These are phyloP conservation scores for Mesodorylaimus sp. DNA, from an alignment of 2,888 invertebrate genomes.

Conservation along the genomic window DNA sequence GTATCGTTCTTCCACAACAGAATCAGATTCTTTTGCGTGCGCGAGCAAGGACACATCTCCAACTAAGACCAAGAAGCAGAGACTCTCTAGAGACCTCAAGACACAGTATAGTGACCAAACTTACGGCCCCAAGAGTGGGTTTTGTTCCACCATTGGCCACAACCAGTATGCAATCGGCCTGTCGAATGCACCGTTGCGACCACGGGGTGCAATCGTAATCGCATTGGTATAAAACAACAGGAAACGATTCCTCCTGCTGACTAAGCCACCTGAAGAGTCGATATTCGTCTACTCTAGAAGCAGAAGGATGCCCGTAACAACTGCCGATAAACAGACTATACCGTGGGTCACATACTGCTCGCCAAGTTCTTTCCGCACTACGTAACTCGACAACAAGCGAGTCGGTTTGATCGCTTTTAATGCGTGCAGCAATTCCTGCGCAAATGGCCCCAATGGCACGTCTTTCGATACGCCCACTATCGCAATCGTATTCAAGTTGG, in stretches of 20 bases:
- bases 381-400: constrained; percentile 66
- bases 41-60: constrained; percentile 37
- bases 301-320: neutral
- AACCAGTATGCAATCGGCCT: constrained; percentile 92
- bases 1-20: constrained; percentile 55
- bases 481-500: constrained; percentile 84
- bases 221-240: constrained; percentile 87
- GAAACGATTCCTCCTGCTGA: constrained; percentile 89
- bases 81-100: neutral
- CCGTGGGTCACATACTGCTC: no score
- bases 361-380: constrained; percentile 70
- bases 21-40: constrained; percentile 90
- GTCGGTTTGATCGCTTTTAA: constrained; percentile 54
- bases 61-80: neutral
- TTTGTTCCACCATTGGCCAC: constrained; percentile 75
- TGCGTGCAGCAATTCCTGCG: constrained; percentile 88
- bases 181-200: constrained; percentile 86
- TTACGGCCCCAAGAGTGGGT: constrained; percentile 35
- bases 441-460: constrained; percentile 88
- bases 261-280: constrained; percentile 86
- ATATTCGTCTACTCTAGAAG: constrained; percentile 3
- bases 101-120: neutral
- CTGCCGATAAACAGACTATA: no score
- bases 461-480: constrained; percentile 82
- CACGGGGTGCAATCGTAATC: constrained; percentile 70